Percentiles rank a stretch among this genome's conserved stretches.
Evolutionary conservation across 2,797 vertebrate genomes (phyloP).

Genomic region (Spinibarbus caldwelli): DNA sequence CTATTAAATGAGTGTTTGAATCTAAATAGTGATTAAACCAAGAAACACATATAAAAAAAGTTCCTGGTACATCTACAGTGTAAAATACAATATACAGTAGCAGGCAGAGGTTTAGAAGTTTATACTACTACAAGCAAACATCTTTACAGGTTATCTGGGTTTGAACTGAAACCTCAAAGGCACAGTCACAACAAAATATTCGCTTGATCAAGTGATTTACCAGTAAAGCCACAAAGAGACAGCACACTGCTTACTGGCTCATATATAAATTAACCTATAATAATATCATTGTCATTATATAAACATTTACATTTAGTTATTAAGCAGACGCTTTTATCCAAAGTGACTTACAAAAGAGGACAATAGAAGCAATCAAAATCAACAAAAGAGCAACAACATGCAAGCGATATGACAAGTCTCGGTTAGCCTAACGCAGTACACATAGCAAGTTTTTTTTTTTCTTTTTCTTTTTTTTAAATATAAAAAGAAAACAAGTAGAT

Average conservation of each 20-base stretch:
- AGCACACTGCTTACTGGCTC: not conserved
- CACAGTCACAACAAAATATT: not conserved
- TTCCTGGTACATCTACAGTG: not conserved
- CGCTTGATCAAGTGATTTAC: not conserved
- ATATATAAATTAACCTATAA: not conserved
- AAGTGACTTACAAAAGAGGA: too few species aligned
- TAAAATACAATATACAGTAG: not conserved
- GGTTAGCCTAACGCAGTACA: too few species aligned
- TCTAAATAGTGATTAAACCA: not conserved
- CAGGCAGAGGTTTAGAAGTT: not conserved
- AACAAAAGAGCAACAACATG: too few species aligned
- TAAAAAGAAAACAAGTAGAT: too few species aligned
- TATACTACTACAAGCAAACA: not conserved
- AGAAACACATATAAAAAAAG: not conserved
- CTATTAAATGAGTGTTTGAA: not conserved
- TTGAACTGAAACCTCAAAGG: not conserved
- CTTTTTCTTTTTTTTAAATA: too few species aligned
- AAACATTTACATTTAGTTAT: too few species aligned
- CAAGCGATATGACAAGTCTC: too few species aligned
- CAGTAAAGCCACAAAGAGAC: not conserved
- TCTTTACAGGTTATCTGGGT: not conserved
- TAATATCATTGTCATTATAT: too few species aligned
- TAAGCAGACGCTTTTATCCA: too few species aligned
- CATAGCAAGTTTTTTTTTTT: too few species aligned
- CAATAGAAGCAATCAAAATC: too few species aligned